phyloP scores from a whole-genome alignment of 2,888 invertebrate species.

The Mechanitis mazaeus region DNA sequence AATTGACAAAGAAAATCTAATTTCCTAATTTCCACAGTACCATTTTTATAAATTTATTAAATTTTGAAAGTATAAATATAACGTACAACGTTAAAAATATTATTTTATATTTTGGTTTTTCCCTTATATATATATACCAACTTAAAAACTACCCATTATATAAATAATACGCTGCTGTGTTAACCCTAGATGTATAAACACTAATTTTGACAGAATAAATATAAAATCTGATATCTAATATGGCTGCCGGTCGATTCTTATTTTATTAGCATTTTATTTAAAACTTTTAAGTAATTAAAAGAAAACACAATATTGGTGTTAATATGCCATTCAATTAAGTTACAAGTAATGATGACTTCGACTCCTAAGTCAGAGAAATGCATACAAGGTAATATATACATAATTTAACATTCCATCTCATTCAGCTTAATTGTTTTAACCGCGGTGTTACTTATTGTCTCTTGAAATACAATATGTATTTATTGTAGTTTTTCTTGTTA shows the following conservation, averaged over 20 bases:
- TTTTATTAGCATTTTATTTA: slow-evolving; percentile 56
- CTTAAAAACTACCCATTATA: too few species aligned
- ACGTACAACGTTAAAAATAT: too few species aligned
- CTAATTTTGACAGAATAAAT: slow-evolving; percentile 32
- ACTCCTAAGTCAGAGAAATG: slow-evolving; percentile 73
- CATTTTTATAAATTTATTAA: too few species aligned
- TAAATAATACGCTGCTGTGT: not conserved
- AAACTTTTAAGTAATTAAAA: slow-evolving; percentile 37
- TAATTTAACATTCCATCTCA: slow-evolving; percentile 37
- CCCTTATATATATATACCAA: too few species aligned
- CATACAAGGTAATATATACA: slow-evolving; percentile 62
- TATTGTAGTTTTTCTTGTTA: not conserved
- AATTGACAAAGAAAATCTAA: too few species aligned
- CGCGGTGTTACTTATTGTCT: slow-evolving; percentile 11
- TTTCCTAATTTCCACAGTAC: too few species aligned
- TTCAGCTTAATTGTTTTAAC: slow-evolving; percentile 14
- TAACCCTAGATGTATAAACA: slow-evolving; percentile 19
- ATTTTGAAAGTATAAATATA: too few species aligned
- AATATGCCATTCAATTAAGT: slow-evolving; percentile 60
- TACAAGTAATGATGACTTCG: slow-evolving; percentile 62
- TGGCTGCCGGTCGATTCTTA: slow-evolving; percentile 69
- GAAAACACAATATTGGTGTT: slow-evolving; percentile 41
- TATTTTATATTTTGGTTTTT: too few species aligned
- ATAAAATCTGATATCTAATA: slow-evolving; percentile 47
- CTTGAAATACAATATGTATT: slow-evolving; percentile 11